Percentiles rank a stretch among this genome's conserved stretches.
Conservation (phyloP, 2,113 vertebrate genomes). For the Excalfactoria chinensis region DNA sequence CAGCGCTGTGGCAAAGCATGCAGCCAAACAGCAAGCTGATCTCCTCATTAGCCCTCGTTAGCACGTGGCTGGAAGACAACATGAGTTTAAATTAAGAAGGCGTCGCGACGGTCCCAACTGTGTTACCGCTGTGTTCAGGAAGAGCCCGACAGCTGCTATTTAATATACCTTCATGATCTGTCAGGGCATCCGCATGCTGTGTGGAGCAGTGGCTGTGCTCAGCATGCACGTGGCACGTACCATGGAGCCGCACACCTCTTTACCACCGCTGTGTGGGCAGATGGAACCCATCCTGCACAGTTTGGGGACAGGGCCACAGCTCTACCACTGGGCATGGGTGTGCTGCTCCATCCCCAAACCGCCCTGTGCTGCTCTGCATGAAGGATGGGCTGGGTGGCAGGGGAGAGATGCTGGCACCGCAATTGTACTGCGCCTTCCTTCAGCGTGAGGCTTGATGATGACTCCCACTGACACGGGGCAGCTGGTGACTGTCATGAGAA, state of each 20-base stretch:
- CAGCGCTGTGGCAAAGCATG: neutral
- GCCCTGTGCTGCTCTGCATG: neutral
- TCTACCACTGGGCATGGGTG: neutral
- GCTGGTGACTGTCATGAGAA: neutral
- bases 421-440: neutral
- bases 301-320: neutral
- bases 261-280: neutral
- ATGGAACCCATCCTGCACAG: neutral
- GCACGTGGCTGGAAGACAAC: slow-evolving; percentile 75
- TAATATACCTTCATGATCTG: neutral
- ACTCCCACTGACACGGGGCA: neutral
- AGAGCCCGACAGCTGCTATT: slow-evolving; percentile 69
- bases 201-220: neutral
- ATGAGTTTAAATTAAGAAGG: slow-evolving; percentile 73
- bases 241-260: neutral
- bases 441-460: neutral
- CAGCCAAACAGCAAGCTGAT: slow-evolving; percentile 24
- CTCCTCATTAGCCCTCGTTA: slow-evolving; percentile 78
- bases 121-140: slow-evolving; percentile 43
- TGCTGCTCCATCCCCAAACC: neutral
- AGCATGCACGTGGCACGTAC: neutral
- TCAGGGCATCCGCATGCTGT: neutral
- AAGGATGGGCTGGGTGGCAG: neutral
- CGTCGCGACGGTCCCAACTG: slow-evolving; percentile 74
- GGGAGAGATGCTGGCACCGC: neutral